Evolutionary conservation across 2,888 invertebrate species (phyloP).

Genomic region (Ectobius pallidus): DNA sequence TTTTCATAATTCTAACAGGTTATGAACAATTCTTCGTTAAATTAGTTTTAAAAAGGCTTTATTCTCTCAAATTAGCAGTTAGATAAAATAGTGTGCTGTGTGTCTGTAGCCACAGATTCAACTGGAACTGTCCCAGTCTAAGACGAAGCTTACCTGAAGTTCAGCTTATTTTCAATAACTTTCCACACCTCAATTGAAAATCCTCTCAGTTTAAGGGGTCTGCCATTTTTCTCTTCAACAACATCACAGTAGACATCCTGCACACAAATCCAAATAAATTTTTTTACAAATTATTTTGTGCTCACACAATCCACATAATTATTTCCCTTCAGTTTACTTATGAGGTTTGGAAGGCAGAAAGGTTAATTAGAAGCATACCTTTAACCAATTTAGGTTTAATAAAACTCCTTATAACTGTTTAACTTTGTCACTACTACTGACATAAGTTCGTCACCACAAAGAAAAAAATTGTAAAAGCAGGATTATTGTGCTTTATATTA

Average conservation of each 20-base stretch:
- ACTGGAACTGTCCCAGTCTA: too few species aligned
- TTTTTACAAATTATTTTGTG: too few species aligned
- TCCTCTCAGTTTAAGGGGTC: not conserved
- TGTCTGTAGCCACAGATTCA: too few species aligned
- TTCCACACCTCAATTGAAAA: not conserved
- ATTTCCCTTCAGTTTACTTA: not conserved
- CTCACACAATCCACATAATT: not conserved
- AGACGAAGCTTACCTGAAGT: too few species aligned
- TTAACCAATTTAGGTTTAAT: too few species aligned
- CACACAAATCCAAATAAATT: not conserved
- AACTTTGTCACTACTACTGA: not conserved
- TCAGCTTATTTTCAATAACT: not conserved
- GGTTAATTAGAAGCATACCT: not conserved
- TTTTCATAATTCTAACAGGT: too few species aligned
- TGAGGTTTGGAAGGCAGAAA: not conserved
- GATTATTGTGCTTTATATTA: not conserved
- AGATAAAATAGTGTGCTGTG: too few species aligned
- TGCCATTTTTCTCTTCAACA: not conserved
- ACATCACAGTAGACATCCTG: not conserved
- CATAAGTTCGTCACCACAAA: not conserved
- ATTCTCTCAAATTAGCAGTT: too few species aligned
- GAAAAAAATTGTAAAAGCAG: not conserved
- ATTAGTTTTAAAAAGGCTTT: too few species aligned
- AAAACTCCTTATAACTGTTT: too few species aligned
- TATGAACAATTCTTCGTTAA: too few species aligned